phyloP scores from a whole-genome alignment of 2,113 vertebrate genomes.

The Lepisosteus osseus region DNA sequence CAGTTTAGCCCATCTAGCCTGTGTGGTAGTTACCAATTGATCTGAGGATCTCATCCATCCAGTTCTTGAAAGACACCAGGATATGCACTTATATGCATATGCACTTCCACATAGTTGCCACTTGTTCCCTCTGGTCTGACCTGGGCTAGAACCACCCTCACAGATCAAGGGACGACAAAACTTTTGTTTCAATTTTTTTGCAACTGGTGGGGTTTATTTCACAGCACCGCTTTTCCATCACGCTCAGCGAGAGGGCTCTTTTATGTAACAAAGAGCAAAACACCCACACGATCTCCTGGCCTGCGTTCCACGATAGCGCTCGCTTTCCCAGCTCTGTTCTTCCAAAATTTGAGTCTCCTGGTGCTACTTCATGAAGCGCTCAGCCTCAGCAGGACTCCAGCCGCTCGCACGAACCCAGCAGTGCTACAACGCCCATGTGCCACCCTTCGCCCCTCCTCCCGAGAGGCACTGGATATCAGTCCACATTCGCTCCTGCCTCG shows the following conservation, averaged over 20 bases:
- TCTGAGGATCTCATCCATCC: too few relatives aligned
- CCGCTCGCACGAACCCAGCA: background rate
- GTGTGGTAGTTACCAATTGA: too few relatives aligned
- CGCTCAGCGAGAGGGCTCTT: background rate
- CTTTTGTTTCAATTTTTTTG: background rate
- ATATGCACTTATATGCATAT: too few relatives aligned
- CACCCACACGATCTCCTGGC: background rate
- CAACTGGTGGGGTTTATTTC: background rate
- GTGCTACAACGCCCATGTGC: background rate
- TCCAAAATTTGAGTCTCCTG: background rate
- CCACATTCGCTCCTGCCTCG: too few relatives aligned
- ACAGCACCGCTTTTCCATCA: background rate
- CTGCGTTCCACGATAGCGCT: background rate
- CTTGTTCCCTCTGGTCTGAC: too few relatives aligned
- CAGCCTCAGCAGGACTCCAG: background rate
- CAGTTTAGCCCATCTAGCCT: too few relatives aligned
- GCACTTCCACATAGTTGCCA: too few relatives aligned
- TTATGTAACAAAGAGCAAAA: background rate
- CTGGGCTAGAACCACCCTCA: too few relatives aligned
- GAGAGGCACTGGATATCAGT: too few relatives aligned
- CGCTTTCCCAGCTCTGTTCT: background rate
- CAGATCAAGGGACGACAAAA: too few relatives aligned
- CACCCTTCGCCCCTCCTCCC: background rate
- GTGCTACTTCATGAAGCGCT: background rate
- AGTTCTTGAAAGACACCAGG: too few relatives aligned